Evolutionary conservation across 2,888 invertebrate species (phyloP), one percentile per base, ranked within the genome.

Genomic region (Tenodera sinensis): DNA sequence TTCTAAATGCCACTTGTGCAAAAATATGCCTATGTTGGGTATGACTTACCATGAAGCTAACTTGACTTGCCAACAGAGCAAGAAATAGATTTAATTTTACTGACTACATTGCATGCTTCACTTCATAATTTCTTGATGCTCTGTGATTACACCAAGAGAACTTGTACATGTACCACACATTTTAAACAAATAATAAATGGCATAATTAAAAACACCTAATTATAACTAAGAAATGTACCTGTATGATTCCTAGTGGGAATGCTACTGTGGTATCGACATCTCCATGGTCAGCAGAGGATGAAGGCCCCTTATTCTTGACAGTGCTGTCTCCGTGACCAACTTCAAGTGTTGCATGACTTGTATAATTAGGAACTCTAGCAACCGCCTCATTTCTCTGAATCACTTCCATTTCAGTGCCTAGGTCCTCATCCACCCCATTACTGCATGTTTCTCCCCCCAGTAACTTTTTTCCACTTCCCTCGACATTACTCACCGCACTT

Each of bases 281-380:
- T 20, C 88, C 87, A 28, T 84, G 83, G 25, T 88, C 88, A n/a
- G 71, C 28, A 71, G 54, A 71, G 54, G 54, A 71, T 71, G 54
- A 71, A 28, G 83, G 71, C 28, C 83, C 71, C 28, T 84, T 54
- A 28, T 54, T 88, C 34, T 87, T 87, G 34, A 42, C 27, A 87
- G n/a, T 87, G 34, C 83, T 82, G 83, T 87, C 87, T 82, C 87
- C 87, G 34, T 34, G 27, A 47, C 90, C 90, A 81, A 91, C 91
- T 88, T 91, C 90, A 27, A 91, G 85, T 8, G 89, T 90, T n/a
- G 91, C 91, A 82, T 88, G 88, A 83, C 89, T 91, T n/a, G 90
- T 90, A 84, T 89, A 90, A 83, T 90, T 90, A 86, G 88, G 86
- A 87, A 90, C 89, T 47, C 86, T 34, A 47, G 85, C 30, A 30